Evolutionary conservation across 2,888 invertebrate species (phyloP), one percentile per base, ranked within the genome.

Genomic region (Agrotis segetum): DNA sequence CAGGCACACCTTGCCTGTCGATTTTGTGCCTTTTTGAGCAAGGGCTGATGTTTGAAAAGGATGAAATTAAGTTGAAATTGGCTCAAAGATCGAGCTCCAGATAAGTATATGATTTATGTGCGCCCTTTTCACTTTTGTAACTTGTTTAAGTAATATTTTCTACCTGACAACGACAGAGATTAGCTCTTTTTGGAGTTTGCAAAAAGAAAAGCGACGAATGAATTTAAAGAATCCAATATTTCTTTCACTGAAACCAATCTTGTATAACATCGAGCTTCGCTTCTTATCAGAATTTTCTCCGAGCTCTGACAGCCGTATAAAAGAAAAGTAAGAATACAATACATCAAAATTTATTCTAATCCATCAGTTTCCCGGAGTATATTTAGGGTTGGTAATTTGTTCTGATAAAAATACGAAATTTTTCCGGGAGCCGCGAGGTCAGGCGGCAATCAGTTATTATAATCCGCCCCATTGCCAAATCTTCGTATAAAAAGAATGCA

Each of bases 381-480:
- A 82, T 82, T 74, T 58, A 66, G 53, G 71, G 71, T 80, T 73
- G 65, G 77, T 85, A 83, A 85, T 83, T 85, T 83, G 72, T 81
- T 72, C 69, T 69, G 78, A 74, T 74, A 83, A 84, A 82, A 80
- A 78, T 75, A 78, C 66, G 66, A 63, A 67, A 77, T 80, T 76
- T 65, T 69, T 53, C 65, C 67, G 70, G 55, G 61, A 74, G 70
- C 46, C 60, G 55, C 75, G 79, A 83, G 81, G 83, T 84, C 84
- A 83, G 81, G 63, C 83, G 59, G 79, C 81, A 83, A 81, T 83
- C 79, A 85, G 76, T 85, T 81, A 85, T 83, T 77, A 77, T 77
- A 85, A 83, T 84, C 81, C 83, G 63, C 61, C 75, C 74, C 83
- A 78, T 77, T 78, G 78, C 81, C 85, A 85, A 84, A 81, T 81